These are phyloP conservation scores for Paedocypris sp. DNA, from an alignment of 2,113 vertebrate genomes.

Conservation along the genomic window DNA sequence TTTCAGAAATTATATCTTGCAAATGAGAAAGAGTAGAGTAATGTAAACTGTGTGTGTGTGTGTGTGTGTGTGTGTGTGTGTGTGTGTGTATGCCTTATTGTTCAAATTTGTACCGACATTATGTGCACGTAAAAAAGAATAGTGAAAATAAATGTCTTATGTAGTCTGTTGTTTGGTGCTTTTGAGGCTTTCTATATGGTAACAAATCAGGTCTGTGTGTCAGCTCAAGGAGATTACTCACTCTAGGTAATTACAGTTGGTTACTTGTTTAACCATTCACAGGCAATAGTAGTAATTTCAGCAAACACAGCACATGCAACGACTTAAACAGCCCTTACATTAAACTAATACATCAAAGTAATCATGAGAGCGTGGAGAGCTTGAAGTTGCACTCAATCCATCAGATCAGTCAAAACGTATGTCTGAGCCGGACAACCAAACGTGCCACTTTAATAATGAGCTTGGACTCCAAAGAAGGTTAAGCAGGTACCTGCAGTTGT, in stretches of 20 bases:
- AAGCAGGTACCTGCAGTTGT: neutral
- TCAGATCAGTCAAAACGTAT: neutral
- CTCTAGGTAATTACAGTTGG: neutral
- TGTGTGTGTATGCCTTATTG: no score
- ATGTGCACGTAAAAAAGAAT: neutral
- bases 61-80: no score
- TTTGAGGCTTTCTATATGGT: neutral
- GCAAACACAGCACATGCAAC: no score
- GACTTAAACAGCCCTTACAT: no score
- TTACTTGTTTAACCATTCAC: neutral
- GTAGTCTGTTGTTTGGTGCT: neutral
- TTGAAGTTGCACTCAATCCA: neutral
- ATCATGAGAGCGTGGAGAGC: no score
- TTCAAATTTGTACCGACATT: no score
- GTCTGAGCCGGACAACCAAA: neutral
- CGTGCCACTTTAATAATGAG: neutral
- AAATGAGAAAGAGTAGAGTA: no score
- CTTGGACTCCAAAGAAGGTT: constrained; percentile 14
- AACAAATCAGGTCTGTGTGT: neutral
- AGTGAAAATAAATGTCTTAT: neutral
- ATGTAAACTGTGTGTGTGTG: no score
- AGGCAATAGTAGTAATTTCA: neutral
- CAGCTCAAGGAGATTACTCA: neutral
- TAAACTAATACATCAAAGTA: neutral
- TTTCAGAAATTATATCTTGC: no score